Evolutionary conservation across 2,888 invertebrate species (phyloP).

Genomic region (Zelleria hepariella): DNA sequence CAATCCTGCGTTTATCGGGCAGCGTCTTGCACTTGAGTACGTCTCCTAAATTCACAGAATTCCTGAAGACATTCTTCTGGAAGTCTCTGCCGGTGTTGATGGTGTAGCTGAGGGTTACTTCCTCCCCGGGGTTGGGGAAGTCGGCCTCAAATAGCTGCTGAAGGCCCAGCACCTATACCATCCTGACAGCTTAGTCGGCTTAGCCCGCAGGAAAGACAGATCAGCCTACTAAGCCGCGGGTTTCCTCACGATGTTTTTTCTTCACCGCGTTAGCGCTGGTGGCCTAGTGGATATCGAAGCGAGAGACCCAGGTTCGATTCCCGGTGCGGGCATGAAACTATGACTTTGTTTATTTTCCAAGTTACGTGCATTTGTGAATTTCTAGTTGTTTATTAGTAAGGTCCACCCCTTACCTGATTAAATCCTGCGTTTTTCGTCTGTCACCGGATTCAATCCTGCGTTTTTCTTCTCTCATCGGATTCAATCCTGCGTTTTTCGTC

Average conservation of each 20-base stretch:
- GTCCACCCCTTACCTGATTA: too few relatives aligned
- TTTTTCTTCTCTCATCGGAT: too few relatives aligned
- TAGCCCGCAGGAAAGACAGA: too few relatives aligned
- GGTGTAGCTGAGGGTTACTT: slow-evolving; percentile 53
- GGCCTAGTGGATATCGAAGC: too few relatives aligned
- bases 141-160: slow-evolving; percentile 78
- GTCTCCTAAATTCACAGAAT: slow-evolving; percentile 24
- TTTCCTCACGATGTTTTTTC: slow-evolving; percentile 80
- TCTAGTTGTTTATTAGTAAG: too few relatives aligned
- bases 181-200: slow-evolving; percentile 77
- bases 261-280: too few relatives aligned
- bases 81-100: slow-evolving; percentile 18
- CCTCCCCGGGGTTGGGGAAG: slow-evolving; percentile 79
- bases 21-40: slow-evolving; percentile 34
- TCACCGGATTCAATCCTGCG: too few relatives aligned
- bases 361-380: too few relatives aligned
- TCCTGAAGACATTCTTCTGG: slow-evolving; percentile 20
- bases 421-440: not conserved
- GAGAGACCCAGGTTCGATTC: too few relatives aligned
- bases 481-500: too few relatives aligned
- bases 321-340: too few relatives aligned
- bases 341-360: too few relatives aligned
- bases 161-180: slow-evolving; percentile 75
- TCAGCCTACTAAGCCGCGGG: slow-evolving; percentile 82
- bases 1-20: slow-evolving; percentile 25